These are phyloP conservation scores for Spondyliosoma cantharus DNA, from an alignment of 2,797 vertebrate species.

Conservation along the genomic window DNA sequence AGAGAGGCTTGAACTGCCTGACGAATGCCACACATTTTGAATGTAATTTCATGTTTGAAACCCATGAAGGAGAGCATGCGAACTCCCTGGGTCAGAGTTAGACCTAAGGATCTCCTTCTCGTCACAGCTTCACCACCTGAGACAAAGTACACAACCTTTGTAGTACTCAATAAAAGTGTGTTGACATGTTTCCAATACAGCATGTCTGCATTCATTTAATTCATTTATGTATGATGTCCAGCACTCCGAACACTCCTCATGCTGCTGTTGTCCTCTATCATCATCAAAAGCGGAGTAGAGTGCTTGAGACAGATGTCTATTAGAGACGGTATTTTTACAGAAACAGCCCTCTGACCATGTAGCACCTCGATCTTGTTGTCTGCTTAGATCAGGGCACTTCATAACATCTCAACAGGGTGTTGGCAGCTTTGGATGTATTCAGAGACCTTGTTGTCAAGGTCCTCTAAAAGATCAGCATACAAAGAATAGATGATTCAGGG, in stretches of 20 bases:
- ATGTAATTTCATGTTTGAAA: not conserved
- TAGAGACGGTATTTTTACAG: conserved; percentile 12
- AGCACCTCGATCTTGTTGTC: conserved; percentile 38
- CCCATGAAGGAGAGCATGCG: not conserved
- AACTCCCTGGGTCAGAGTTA: not conserved
- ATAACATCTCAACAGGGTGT: conserved; percentile 28
- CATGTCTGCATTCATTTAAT: conserved; percentile 10
- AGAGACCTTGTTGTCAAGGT: conserved; percentile 22
- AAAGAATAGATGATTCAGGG: not conserved
- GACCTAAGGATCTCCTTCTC: not conserved
- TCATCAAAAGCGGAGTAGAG: conserved; percentile 19
- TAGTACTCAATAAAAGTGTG: not conserved
- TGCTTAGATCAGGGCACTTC: conserved; percentile 22
- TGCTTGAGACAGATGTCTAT: conserved; percentile 19
- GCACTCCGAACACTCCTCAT: conserved; percentile 9
- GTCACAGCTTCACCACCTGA: no score
- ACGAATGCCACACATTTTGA: not conserved
- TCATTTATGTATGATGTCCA: not conserved
- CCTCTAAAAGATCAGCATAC: not conserved
- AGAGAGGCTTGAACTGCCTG: not conserved
- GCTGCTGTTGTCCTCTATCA: conserved; percentile 29
- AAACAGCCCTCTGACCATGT: conserved; percentile 15
- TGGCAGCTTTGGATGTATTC: conserved; percentile 38
- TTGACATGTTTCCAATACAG: conserved; percentile 5
- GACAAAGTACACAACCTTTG: not conserved